Percentiles rank a stretch among this genome's conserved stretches.
phyloP scores from a whole-genome alignment of 2,797 vertebrate species.

The Bryconaethiops microstoma region DNA sequence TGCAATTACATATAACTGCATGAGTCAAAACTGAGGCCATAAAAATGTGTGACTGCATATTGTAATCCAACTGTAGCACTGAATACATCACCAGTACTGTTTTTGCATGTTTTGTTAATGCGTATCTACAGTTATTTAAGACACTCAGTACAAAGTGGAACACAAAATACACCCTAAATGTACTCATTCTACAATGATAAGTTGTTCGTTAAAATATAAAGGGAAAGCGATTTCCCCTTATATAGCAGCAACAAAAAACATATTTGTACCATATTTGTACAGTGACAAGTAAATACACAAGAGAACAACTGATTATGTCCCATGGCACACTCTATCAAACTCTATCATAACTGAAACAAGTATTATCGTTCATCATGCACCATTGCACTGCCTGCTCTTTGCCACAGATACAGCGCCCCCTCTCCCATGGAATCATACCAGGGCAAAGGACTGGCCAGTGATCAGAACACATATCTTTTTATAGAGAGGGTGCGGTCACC shows the following conservation, averaged over 20 bases:
- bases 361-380: background rate
- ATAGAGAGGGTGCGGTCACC: slow-evolving; percentile 44
- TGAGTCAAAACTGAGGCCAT: no score
- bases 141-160: no score
- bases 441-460: slow-evolving; percentile 23
- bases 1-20: no score
- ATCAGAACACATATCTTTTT: slow-evolving; percentile 46
- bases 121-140: no score
- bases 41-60: no score
- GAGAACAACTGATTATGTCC: background rate
- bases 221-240: no score
- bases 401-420: slow-evolving; percentile 1
- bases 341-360: background rate
- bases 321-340: background rate
- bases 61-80: no score
- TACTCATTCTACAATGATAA: background rate
- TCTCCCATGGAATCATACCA: slow-evolving; percentile 9
- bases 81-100: no score
- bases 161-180: no score
- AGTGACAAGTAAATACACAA: background rate
- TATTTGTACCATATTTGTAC: no score
- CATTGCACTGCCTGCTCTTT: slow-evolving; percentile 19
- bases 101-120: no score
- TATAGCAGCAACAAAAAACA: background rate
- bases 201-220: background rate